Evolutionary conservation across 2,797 vertebrate species (phyloP).

Genomic region (Harpagifer antarcticus): DNA sequence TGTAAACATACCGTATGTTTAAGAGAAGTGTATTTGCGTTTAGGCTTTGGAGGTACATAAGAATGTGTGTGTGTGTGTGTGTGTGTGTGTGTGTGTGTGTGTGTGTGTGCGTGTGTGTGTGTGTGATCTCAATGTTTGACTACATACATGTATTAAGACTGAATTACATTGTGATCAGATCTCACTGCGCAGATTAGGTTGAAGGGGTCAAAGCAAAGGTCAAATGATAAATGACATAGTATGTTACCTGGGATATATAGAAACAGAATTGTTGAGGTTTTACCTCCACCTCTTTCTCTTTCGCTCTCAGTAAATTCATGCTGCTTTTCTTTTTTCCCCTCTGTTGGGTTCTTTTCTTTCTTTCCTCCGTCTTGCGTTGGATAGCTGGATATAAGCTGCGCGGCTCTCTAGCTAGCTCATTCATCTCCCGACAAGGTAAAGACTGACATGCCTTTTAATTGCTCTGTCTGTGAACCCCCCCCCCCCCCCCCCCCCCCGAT

Average conservation of each 20-base stretch:
- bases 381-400: slow-evolving; percentile 89
- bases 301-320: slow-evolving; percentile 63
- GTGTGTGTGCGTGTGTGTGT: too few species aligned
- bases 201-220: too few species aligned
- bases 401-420: slow-evolving; percentile 89
- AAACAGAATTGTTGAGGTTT: slow-evolving; percentile 19
- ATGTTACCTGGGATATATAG: slow-evolving; percentile 1
- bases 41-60: too few species aligned
- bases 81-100: too few species aligned
- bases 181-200: too few species aligned
- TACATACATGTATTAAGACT: too few species aligned
- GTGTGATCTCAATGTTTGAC: background rate
- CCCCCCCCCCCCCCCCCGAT: slow-evolving; percentile 44
- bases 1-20: too few species aligned
- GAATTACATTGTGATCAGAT: too few species aligned
- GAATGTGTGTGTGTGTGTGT: background rate
- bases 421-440: slow-evolving; percentile 90
- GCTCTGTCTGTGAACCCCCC: slow-evolving; percentile 60
- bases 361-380: slow-evolving; percentile 77
- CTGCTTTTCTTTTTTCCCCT: slow-evolving; percentile 74
- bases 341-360: slow-evolving; percentile 63
- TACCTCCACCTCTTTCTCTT: slow-evolving; percentile 32
- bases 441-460: slow-evolving; percentile 62
- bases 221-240: too few species aligned
- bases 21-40: too few species aligned